These are phyloP conservation scores for Dreissena rostriformis DNA, from an alignment of 1,140 invertebrate species.

Conservation along the genomic window DNA sequence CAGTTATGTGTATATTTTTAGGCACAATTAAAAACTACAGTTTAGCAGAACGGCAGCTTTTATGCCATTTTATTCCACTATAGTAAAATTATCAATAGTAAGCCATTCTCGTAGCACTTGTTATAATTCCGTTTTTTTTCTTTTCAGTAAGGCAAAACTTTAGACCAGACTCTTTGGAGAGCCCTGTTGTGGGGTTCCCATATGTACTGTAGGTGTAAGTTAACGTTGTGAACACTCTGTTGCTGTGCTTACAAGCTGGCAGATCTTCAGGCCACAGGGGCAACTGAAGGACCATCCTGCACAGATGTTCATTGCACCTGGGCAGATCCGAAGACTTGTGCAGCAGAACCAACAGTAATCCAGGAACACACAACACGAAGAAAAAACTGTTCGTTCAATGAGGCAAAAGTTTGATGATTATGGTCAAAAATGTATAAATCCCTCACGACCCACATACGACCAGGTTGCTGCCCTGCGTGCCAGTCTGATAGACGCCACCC, in stretches of 20 bases:
- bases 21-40: no score
- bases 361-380: neutral
- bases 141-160: no score
- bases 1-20: no score
- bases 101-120: no score
- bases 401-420: neutral
- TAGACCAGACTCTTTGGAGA: neutral
- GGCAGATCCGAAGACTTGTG: neutral
- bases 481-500: slow-evolving; percentile 5
- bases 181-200: neutral
- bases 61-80: no score
- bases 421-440: neutral
- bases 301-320: slow-evolving; percentile 5
- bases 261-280: slow-evolving; percentile 7
- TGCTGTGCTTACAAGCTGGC: neutral
- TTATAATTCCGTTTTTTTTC: no score
- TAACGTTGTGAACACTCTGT: neutral
- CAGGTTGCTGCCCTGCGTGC: neutral
- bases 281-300: slow-evolving; percentile 18
- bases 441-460: neutral
- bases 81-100: no score
- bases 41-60: no score
- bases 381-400: neutral
- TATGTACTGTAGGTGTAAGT: neutral
- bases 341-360: neutral